Conservation (phyloP, 2,113 vertebrate species). For the Vidua macroura region DNA sequence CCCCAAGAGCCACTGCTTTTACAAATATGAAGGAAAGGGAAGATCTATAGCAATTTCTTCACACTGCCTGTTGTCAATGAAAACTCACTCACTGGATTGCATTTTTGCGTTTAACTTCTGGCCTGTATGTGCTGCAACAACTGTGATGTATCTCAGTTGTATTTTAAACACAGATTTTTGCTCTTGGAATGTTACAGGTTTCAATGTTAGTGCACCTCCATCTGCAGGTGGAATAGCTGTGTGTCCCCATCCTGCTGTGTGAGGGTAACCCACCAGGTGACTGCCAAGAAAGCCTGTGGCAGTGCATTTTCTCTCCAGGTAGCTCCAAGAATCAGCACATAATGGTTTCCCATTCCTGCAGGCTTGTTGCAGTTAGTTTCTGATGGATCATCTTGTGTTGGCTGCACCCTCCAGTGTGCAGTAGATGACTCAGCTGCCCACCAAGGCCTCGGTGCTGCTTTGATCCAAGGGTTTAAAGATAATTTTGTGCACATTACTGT, state of each 20-base stretch:
- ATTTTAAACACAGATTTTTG: neutral
- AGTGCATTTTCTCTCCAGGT: accelerated
- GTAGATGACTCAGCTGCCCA: neutral
- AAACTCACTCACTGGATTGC: neutral
- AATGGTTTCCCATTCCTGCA: neutral
- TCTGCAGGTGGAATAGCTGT: neutral
- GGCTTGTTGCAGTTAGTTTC: neutral
- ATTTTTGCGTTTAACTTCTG: neutral
- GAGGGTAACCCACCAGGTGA: neutral
- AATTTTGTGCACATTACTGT: neutral
- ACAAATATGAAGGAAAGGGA: neutral
- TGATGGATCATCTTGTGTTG: neutral
- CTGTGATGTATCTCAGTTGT: neutral
- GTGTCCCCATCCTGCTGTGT: neutral
- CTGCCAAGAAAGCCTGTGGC: neutral
- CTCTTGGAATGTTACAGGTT: neutral
- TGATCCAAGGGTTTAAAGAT: neutral
- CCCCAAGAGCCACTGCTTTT: neutral
- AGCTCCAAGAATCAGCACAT: neutral
- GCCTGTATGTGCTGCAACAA: neutral
- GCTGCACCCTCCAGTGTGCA: accelerated
- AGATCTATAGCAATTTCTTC: neutral
- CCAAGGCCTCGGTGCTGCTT: accelerated
- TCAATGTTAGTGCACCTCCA: neutral
- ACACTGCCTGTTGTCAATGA: neutral